Evolutionary conservation across 2,113 vertebrate species (phyloP).

Genomic region (Corythornis vintsioides): DNA sequence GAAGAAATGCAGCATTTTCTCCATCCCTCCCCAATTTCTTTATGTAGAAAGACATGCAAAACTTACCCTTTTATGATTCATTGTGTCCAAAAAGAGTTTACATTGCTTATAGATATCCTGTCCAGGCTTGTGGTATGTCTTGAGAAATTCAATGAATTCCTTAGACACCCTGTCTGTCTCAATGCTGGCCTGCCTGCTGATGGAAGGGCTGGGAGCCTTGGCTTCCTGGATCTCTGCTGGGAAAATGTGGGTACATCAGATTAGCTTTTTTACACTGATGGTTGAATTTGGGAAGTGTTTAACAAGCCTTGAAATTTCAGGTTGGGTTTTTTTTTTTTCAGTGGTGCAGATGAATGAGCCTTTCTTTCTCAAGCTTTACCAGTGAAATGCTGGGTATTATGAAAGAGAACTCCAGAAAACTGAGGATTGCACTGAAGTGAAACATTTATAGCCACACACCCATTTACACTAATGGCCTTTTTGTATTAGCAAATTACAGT

Average conservation of each 20-base stretch:
- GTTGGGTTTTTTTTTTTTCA: not conserved
- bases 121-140: constrained; percentile 88
- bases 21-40: accelerated
- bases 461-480: not conserved
- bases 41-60: not conserved
- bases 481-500: not conserved
- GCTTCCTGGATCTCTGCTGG: constrained; percentile 87
- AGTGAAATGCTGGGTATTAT: not conserved
- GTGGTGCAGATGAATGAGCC: not conserved
- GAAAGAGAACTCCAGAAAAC: not conserved
- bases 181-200: constrained; percentile 88
- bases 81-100: constrained; percentile 85
- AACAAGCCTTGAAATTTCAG: accelerated
- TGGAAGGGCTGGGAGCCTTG: constrained; percentile 89
- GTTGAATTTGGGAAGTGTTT: not conserved
- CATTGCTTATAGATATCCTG: constrained; percentile 95
- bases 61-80: constrained; percentile 91
- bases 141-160: constrained; percentile 94
- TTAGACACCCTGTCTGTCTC: constrained; percentile 91
- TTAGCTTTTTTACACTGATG: not conserved
- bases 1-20: not conserved
- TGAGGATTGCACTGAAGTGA: not conserved
- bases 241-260: constrained; percentile 45
- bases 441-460: not conserved
- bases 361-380: not conserved